A percentile compares a stretch with the other conserved stretches of the same genome.
Evolutionary conservation across 2,888 invertebrate species (phyloP).

Genomic region (Microchrysa polita): DNA sequence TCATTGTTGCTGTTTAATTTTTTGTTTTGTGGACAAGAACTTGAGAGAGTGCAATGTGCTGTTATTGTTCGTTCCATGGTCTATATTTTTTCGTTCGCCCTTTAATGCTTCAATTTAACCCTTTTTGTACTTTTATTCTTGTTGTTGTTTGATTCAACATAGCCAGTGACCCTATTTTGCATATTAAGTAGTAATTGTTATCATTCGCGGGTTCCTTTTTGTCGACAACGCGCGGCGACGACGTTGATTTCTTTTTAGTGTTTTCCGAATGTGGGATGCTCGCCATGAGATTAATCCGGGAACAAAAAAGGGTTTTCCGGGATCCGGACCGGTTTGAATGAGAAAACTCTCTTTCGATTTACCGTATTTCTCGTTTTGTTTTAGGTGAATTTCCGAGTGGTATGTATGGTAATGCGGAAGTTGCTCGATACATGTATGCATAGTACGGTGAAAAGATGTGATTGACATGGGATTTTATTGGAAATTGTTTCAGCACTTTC

Average conservation of each 20-base stretch:
- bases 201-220: constrained; percentile 48
- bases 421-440: neutral
- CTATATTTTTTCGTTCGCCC: constrained; percentile 31
- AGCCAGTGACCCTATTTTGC: constrained; percentile 39
- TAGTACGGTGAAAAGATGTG: neutral
- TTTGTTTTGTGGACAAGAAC: constrained; percentile 11
- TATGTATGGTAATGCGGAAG: constrained; percentile 35
- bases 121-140: constrained; percentile 14
- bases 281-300: neutral
- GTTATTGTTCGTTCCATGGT: constrained; percentile 25
- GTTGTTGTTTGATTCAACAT: too few relatives aligned
- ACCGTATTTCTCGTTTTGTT: constrained; percentile 18
- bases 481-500: neutral
- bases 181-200: constrained; percentile 51
- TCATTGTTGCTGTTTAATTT: constrained; percentile 14
- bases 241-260: constrained; percentile 35
- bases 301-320: constrained; percentile 22
- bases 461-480: constrained; percentile 38
- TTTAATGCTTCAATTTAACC: constrained; percentile 35
- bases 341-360: constrained; percentile 15
- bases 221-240: too few relatives aligned
- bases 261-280: constrained; percentile 39
- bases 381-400: constrained; percentile 19
- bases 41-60: constrained; percentile 26
- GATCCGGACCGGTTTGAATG: constrained; percentile 19